phyloP scores from a whole-genome alignment of 2,888 invertebrate genomes.

The Ophion slaviceki region DNA sequence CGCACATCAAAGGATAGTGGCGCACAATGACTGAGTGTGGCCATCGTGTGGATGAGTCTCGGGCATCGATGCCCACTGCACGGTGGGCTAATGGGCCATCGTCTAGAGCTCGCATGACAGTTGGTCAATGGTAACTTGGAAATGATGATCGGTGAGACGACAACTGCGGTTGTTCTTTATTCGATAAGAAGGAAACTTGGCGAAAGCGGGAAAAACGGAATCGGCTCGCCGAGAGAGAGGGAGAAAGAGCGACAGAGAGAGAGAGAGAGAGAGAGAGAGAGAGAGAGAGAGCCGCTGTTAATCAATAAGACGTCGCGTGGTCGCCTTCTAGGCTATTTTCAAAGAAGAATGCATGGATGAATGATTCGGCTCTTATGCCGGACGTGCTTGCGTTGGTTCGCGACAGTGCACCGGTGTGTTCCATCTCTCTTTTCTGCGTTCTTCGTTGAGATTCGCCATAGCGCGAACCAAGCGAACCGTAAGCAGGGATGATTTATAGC shows the following conservation, averaged over 20 bases:
- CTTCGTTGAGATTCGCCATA: conserved; percentile 25
- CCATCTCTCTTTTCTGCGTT: conserved; percentile 31
- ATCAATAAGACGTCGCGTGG: conserved; percentile 65
- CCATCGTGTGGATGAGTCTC: no score
- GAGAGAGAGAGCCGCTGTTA: conserved; percentile 42
- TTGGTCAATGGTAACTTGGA: conserved; percentile 31
- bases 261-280: neutral
- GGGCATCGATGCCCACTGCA: no score
- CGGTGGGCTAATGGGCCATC: no score
- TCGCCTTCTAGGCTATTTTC: conserved; percentile 41
- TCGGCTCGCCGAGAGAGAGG: conserved; percentile 32
- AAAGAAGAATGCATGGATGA: conserved; percentile 62
- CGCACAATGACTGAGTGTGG: no score
- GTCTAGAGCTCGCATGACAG: neutral
- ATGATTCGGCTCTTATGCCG: conserved; percentile 54
- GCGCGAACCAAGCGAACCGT: conserved; percentile 59
- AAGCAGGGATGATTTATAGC: conserved; percentile 70
- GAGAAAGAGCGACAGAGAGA: no score
- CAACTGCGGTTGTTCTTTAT: conserved; percentile 27
- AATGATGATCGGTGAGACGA: conserved; percentile 39
- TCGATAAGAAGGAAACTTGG: conserved; percentile 22
- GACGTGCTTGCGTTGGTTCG: conserved; percentile 42
- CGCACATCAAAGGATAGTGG: no score
- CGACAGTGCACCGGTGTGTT: conserved; percentile 34
- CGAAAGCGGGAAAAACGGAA: conserved; percentile 7